Conservation (phyloP, 2,113 vertebrate species). For the Thamnophis sirtalis region DNA sequence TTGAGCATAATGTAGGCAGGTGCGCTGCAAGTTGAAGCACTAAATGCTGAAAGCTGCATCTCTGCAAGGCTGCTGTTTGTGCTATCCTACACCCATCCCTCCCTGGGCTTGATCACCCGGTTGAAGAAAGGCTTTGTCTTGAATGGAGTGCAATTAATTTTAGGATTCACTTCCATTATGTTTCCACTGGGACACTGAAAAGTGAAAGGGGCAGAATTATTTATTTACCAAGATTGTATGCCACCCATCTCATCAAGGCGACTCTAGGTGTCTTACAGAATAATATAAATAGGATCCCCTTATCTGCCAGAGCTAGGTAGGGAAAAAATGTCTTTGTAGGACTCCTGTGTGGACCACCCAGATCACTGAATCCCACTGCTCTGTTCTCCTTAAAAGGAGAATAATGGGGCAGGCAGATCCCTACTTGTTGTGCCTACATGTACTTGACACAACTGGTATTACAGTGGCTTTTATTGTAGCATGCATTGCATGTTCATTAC, state of each 20-base stretch:
- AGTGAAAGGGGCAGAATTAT: not conserved
- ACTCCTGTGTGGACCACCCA: not conserved
- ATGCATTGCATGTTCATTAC: not conserved
- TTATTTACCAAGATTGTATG: not conserved
- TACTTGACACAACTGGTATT: not conserved
- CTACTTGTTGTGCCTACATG: not conserved
- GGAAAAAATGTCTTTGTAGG: not conserved
- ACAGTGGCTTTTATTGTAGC: not conserved
- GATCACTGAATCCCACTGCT: not conserved
- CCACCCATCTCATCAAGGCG: not conserved
- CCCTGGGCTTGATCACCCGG: not conserved
- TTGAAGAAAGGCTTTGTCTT: not conserved
- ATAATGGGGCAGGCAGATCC: not conserved
- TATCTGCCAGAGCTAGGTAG: not conserved
- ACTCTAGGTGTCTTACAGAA: not conserved
- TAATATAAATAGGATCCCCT: not conserved
- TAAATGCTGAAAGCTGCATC: not conserved
- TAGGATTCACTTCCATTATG: not conserved
- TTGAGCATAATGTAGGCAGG: conserved; percentile 29
- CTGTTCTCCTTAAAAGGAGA: not conserved
- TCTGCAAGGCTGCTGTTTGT: conserved; percentile 2
- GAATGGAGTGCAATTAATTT: not conserved
- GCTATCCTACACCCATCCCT: not conserved
- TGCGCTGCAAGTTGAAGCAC: conserved; percentile 17
- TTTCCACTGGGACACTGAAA: not conserved